Evolutionary conservation across 1,140 invertebrate genomes (phyloP).

Genomic region (Hyles euphorbiae): DNA sequence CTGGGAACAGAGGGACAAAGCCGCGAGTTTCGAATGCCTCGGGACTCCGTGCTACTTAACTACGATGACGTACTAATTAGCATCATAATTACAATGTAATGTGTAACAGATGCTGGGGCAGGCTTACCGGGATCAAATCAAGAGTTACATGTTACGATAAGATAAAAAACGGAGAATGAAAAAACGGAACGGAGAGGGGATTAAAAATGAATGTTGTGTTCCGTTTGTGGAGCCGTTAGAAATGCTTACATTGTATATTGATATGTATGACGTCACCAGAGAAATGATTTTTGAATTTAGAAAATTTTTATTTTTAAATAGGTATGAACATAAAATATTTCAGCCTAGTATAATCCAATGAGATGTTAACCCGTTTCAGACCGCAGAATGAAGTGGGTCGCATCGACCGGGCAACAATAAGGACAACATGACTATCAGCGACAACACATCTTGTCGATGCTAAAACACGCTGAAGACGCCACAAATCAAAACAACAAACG

Average conservation of each 20-base stretch:
- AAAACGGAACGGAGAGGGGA: too few relatives aligned
- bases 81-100: too few relatives aligned
- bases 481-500: constrained; percentile 66
- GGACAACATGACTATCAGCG: background rate
- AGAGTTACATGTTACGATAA: too few relatives aligned
- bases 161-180: too few relatives aligned
- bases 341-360: background rate
- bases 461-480: constrained; percentile 33
- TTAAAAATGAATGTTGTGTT: too few relatives aligned
- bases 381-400: too few relatives aligned
- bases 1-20: constrained; percentile 34
- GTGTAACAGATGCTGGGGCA: too few relatives aligned
- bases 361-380: too few relatives aligned
- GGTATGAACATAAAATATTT: background rate
- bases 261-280: background rate
- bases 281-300: background rate
- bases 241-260: too few relatives aligned
- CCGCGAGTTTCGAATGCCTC: constrained; percentile 20
- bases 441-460: constrained; percentile 5
- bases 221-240: too few relatives aligned
- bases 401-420: background rate
- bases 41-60: constrained; percentile 2
- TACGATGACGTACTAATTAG: too few relatives aligned
- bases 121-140: too few relatives aligned
- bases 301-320: constrained; percentile 1